Conservation (phyloP, 2,888 invertebrate species). For the Clepsis dumicolana region DNA sequence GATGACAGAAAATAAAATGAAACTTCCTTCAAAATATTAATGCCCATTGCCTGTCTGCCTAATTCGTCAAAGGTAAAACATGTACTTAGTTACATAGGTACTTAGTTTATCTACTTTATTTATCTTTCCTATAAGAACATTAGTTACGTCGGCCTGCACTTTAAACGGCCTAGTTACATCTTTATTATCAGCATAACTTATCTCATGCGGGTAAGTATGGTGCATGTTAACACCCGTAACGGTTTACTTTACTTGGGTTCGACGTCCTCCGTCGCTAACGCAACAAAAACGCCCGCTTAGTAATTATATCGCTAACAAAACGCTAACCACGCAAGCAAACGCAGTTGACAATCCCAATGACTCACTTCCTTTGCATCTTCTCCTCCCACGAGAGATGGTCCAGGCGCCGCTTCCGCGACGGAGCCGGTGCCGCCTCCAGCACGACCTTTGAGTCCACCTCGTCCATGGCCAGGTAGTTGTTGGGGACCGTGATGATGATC, state of each 20-base stretch:
- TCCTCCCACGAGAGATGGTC: constrained; percentile 95
- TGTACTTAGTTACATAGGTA: neutral
- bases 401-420: constrained; percentile 89
- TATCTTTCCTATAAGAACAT: too few relatives aligned
- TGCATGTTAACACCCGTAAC: constrained; percentile 34
- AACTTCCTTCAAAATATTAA: too few relatives aligned
- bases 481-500: constrained; percentile 83
- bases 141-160: neutral
- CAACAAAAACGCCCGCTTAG: constrained; percentile 34
- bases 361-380: constrained; percentile 95
- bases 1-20: too few relatives aligned
- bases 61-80: neutral
- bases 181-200: constrained; percentile 2
- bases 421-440: constrained; percentile 65
- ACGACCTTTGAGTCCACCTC: constrained; percentile 67
- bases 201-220: neutral
- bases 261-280: constrained; percentile 46
- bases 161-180: neutral
- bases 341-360: constrained; percentile 51
- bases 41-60: too few relatives aligned
- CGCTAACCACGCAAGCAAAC: constrained; percentile 63
- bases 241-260: constrained; percentile 28
- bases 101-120: neutral
- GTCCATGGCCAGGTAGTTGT: constrained; percentile 76
- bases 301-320: constrained; percentile 12